Percentiles rank a stretch among this genome's conserved stretches.
phyloP scores from a whole-genome alignment of 2,888 invertebrate species.

The Melinaea marsaeus region DNA sequence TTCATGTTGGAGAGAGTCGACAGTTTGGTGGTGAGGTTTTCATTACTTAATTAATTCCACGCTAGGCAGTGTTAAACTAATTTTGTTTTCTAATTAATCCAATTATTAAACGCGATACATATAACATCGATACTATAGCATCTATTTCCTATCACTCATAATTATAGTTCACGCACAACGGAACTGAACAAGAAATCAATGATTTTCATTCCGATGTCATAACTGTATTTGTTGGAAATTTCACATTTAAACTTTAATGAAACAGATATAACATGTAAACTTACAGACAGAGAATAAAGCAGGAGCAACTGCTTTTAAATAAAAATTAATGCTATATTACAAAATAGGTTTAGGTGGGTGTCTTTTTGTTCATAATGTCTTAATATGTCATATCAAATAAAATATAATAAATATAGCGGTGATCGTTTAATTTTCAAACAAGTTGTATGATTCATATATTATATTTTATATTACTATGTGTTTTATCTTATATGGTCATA shows the following conservation, averaged over 20 bases:
- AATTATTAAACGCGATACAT: not conserved
- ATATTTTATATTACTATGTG: too few relatives aligned
- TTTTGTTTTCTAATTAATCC: not conserved
- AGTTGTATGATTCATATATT: too few relatives aligned
- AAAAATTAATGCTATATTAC: too few relatives aligned
- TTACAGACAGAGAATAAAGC: too few relatives aligned
- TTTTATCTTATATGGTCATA: too few relatives aligned
- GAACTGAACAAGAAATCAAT: not conserved
- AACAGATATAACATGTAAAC: not conserved
- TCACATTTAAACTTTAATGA: not conserved
- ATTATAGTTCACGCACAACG: constrained; percentile 2
- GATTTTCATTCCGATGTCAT: not conserved
- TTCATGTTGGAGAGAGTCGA: constrained; percentile 58
- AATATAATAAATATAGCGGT: too few relatives aligned
- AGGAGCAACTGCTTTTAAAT: too few relatives aligned
- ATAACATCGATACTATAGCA: not conserved
- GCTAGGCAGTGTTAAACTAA: not conserved
- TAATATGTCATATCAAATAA: too few relatives aligned
- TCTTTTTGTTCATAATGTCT: too few relatives aligned
- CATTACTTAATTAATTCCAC: too few relatives aligned
- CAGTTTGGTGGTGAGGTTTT: constrained; percentile 43
- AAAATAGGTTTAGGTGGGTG: too few relatives aligned
- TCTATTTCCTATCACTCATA: not conserved
- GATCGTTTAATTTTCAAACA: too few relatives aligned
- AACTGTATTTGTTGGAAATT: not conserved